Evolutionary conservation across 2,888 invertebrate species (phyloP).

Genomic region (Xestia xanthographa): DNA sequence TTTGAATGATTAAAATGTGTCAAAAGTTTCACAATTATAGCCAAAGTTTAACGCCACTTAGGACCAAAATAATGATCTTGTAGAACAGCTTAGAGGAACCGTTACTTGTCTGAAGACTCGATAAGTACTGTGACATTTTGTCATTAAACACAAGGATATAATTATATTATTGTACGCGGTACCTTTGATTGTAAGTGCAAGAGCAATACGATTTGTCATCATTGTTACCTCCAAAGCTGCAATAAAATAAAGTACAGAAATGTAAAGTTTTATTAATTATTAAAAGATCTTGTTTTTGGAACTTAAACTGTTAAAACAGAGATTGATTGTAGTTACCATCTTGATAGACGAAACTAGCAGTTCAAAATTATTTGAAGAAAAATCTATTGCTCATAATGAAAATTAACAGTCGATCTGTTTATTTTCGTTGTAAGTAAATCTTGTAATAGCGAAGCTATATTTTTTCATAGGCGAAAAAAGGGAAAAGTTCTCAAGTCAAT

Average conservation of each 20-base stretch:
- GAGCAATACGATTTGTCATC: not conserved
- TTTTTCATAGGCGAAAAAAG: not conserved
- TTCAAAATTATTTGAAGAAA: not conserved
- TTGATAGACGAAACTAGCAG: not conserved
- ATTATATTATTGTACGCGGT: slow-evolving; percentile 2
- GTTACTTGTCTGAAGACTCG: slow-evolving; percentile 5
- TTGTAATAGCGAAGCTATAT: not conserved
- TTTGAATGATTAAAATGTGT: not conserved
- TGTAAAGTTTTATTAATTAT: not conserved
- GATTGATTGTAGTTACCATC: not conserved
- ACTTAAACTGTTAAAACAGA: not conserved
- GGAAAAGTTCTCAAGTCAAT: not conserved
- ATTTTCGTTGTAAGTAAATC: too few species aligned
- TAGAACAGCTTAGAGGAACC: slow-evolving; percentile 1
- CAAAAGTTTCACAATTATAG: not conserved
- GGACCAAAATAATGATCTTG: not conserved
- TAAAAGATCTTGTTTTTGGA: not conserved
- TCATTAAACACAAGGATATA: slow-evolving; percentile 18
- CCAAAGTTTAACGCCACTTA: not conserved
- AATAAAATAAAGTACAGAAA: slow-evolving; percentile 15
- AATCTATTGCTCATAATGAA: too few species aligned
- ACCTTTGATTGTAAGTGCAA: slow-evolving; percentile 7
- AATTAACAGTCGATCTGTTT: too few species aligned
- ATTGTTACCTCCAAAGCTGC: not conserved
- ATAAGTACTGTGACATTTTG: not conserved